These are phyloP conservation scores for Calonectris borealis DNA, from an alignment of 2,113 vertebrate species.

Conservation along the genomic window DNA sequence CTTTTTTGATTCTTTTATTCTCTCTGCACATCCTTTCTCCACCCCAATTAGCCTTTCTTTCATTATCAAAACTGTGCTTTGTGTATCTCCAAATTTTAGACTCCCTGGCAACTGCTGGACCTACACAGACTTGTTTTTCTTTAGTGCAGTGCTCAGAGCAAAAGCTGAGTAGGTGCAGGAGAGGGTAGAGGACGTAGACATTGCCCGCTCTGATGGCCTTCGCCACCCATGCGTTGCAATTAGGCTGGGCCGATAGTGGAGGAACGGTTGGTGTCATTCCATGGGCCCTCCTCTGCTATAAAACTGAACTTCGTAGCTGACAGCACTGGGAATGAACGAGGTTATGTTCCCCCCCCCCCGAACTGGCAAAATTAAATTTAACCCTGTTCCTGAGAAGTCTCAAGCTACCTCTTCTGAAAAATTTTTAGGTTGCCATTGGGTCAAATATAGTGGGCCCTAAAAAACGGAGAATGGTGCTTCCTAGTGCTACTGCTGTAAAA, in stretches of 20 bases:
- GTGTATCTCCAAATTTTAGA: no score
- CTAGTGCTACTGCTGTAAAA: neutral
- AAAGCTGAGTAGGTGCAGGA: neutral
- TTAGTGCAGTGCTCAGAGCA: neutral
- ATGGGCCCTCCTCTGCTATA: neutral
- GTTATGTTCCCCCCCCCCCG: no score
- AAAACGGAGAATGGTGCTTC: neutral
- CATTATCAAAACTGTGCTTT: neutral
- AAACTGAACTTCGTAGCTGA: neutral
- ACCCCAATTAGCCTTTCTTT: neutral
- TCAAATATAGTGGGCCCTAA: neutral
- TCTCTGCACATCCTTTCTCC: neutral
- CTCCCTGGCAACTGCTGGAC: neutral
- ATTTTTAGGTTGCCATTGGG: neutral
- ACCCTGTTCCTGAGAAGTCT: neutral
- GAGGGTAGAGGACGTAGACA: accelerated
- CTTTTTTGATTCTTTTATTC: neutral
- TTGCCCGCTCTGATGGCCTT: accelerated
- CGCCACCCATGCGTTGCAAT: accelerated
- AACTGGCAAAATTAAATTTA: neutral
- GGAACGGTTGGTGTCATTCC: neutral
- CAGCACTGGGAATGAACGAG: neutral
- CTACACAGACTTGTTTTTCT: neutral
- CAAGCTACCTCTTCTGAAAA: neutral
- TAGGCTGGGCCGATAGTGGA: no score